Conservation (phyloP, 64 coral and sea anemone genomes). For the Porites lutea region DNA sequence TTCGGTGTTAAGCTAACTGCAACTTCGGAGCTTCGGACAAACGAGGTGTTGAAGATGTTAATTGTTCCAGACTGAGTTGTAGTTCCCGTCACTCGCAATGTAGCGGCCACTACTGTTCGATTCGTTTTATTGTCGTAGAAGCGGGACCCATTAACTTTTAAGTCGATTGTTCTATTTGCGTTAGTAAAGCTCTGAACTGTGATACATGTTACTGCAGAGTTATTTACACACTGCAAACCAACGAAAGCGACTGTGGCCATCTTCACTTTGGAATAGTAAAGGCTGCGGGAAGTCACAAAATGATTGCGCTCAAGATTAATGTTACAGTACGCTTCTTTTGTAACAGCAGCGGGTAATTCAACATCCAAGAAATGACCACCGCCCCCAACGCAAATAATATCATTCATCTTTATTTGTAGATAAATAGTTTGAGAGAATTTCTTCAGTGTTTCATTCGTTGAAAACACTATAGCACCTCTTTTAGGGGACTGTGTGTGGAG, state of each 20-base stretch:
- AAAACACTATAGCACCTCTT: not conserved
- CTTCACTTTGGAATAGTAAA: not conserved
- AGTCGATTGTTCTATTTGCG: not conserved
- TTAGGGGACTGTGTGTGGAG: not conserved
- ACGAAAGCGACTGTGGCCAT: not conserved
- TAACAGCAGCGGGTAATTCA: slow-evolving; percentile 3
- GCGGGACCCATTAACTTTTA: not conserved
- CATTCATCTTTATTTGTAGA: not conserved
- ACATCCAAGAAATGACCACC: not conserved
- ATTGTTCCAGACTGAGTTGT: not conserved
- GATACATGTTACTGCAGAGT: not conserved
- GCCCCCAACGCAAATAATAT: not conserved
- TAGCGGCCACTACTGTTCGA: not conserved
- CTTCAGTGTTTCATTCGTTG: not conserved
- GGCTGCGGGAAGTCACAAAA: not conserved
- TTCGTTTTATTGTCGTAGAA: not conserved
- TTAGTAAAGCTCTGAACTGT: not conserved
- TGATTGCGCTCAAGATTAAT: not conserved
- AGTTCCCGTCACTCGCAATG: not conserved
- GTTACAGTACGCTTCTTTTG: not conserved
- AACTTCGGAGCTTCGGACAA: not conserved
- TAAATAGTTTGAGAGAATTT: not conserved
- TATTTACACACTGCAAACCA: not conserved
- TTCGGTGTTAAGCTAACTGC: not conserved
- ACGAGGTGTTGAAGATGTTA: not conserved